Base-by-base conservation (phyloP, 2,113 vertebrate genomes). In the Lepus timidus region DNA sequence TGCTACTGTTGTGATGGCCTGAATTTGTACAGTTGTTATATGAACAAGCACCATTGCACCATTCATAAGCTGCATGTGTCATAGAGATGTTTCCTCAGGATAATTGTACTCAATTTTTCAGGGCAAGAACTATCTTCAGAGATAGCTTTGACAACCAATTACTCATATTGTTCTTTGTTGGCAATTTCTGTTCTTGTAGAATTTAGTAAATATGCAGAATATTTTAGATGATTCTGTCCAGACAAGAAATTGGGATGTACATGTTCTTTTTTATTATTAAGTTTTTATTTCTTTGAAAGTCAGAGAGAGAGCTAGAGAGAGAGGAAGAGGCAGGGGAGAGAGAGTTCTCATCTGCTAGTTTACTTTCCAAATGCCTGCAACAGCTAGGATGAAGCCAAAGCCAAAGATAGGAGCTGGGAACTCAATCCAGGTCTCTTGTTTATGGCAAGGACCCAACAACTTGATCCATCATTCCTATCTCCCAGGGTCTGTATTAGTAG, bases 151-250 rank as follows among this genome's bases (percentile, higher is more conserved):
- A 74, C 55, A 94, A 90, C 3, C 1, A 36, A 44, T 70, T 80
- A 74, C 4, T 68, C 23, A 36, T 92, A 7, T 74, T 86, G 25
- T 85, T 29, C 44, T 51, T 49, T 95, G 9, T 17, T 49, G 17
- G 19, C 44, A 68, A 13, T 94, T 73, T 79, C 62, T 82, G 17
- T 52, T 29, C 25, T 83, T 87, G 20, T 93, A 82, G 9, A 2
- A 2, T 76, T 1, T 23, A 64, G 6, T 65, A 79, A 71, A 62
- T 87, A 3, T 58, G 85, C 11, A 82, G 0, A 31, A 51, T 89
- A 25, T 29, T 95, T 96, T 31, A 68, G 2, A 70, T 93, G 86
- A 20, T 14, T 85, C 36, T 83, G 1, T 91, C 36, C 70, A 58
- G 8, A 71, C 1, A 6, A 89, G 31, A 81, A 93, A 10, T 13